Base-by-base conservation (phyloP, 1,140 invertebrate species). In the Brachionus rubens region DNA sequence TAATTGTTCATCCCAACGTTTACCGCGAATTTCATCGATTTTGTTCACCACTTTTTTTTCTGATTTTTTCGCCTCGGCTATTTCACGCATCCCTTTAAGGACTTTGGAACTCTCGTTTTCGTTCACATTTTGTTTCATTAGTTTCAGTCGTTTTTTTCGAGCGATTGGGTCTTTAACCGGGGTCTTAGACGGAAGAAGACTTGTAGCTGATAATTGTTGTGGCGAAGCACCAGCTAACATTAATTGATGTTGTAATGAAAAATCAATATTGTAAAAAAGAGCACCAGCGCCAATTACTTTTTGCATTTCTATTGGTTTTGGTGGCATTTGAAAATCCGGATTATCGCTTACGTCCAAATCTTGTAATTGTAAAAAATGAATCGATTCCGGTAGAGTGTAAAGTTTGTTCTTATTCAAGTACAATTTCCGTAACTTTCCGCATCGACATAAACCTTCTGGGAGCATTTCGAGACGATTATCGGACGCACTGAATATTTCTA, bases 251-350 rank as follows among this genome's bases (percentile, higher is more conserved):
- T 94, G 92, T 26, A 99, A 87, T 0, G 94, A 97, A 86, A 99
- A 99, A 85, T 99, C 96, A 72, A 99, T 96, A 80, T 99, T 99
- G 83, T 99, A 99, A 86, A 92, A 99, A 82, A 96, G 91, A 14
- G 93, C 87, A 19, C 80, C 80, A 2, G 92, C 92, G n/a, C 90
- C 88, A 40, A 77, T 77, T 3, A 91, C 91, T 79, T 89, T 88
- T 78, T 90, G 88, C n/a, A 89, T 79, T 30, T 84, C 82, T 24
- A 50, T 54, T 6, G 76, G 43, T 86, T 97, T 98, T 12, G 96
- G 95, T 0, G 97, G 96, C 92, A 99, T 96, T 50, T 98, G 89
- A 77, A 99, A 86, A 79, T 98, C 93, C 0, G 93, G 92, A 88
- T 99, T 99, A 78, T 93, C 91, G 78, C 91, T 89, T 33, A 98